Evolutionary conservation across 2,113 vertebrate species (phyloP).

Genomic region (Beaufortia kweichowensis): DNA sequence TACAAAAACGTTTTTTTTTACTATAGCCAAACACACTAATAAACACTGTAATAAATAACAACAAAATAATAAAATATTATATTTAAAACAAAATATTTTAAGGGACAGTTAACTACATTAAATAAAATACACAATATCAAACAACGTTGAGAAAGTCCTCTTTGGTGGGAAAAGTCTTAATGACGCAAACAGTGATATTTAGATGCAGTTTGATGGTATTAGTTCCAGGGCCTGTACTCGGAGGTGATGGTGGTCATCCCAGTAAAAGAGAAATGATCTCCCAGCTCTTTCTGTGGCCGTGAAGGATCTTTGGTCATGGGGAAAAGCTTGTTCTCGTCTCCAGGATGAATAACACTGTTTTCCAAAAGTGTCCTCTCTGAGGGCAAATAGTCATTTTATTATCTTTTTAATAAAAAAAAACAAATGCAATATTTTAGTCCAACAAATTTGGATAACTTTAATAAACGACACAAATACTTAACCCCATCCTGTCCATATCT

Average conservation of each 20-base stretch:
- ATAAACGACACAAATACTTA: too few species aligned
- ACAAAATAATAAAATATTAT: background rate
- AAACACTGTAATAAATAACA: slow-evolving; percentile 29
- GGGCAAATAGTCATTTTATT: background rate
- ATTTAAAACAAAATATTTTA: slow-evolving; percentile 25
- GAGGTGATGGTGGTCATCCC: slow-evolving; percentile 63
- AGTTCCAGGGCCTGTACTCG: slow-evolving; percentile 79
- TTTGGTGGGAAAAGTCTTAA: background rate
- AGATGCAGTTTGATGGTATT: background rate
- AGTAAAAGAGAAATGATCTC: slow-evolving; percentile 56
- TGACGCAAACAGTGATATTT: slow-evolving; percentile 29
- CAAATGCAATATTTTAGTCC: background rate
- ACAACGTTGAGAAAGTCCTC: background rate
- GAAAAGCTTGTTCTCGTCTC: slow-evolving; percentile 53
- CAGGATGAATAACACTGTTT: slow-evolving; percentile 48
- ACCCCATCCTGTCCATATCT: too few species aligned
- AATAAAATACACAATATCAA: slow-evolving; percentile 25
- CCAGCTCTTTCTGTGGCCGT: slow-evolving; percentile 53
- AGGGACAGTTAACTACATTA: background rate
- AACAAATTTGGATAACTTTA: background rate
- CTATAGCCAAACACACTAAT: slow-evolving; percentile 17
- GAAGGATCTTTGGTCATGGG: slow-evolving; percentile 51
- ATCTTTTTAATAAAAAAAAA: background rate
- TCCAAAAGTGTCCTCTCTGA: slow-evolving; percentile 64
- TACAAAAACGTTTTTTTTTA: slow-evolving; percentile 29